A percentile compares a stretch with the other conserved stretches of the same genome.
These are phyloP conservation scores for Phrynosoma blainvillii DNA, from an alignment of 2,113 vertebrate species.

Conservation along the genomic window DNA sequence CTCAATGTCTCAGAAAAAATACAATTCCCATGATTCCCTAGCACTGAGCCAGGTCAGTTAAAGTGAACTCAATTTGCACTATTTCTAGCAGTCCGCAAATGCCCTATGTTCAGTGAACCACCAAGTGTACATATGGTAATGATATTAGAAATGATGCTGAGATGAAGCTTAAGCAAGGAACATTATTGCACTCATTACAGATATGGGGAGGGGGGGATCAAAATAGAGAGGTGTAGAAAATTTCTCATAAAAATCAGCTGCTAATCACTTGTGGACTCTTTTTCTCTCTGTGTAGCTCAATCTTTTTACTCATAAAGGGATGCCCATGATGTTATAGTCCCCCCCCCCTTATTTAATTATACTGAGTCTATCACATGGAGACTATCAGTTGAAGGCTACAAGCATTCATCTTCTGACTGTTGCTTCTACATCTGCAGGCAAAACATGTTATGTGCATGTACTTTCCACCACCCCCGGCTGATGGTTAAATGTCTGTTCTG, in stretches of 20 bases:
- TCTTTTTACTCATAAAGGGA: conserved; percentile 70
- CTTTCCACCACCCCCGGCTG: conserved; percentile 39
- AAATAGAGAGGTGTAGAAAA: conserved; percentile 76
- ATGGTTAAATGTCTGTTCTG: conserved; percentile 77
- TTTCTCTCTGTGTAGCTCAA: conserved; percentile 60
- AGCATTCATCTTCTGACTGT: conserved; percentile 74
- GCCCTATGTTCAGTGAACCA: conserved; percentile 50
- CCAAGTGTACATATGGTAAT: conserved; percentile 69
- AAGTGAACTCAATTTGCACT: too few relatives aligned
- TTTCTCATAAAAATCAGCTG: conserved; percentile 70
- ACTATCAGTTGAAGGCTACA: conserved; percentile 70
- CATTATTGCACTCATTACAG: conserved; percentile 72
- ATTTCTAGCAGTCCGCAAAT: too few relatives aligned
- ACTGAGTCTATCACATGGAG: conserved; percentile 69
- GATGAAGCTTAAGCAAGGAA: conserved; percentile 76
- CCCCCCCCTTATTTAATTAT: conserved; percentile 80
- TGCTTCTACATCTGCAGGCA: conserved; percentile 74
- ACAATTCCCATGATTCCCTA: too few relatives aligned
- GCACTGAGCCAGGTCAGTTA: too few relatives aligned
- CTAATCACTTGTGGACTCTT: conserved; percentile 75
- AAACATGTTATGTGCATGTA: conserved; percentile 62
- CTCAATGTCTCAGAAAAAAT: too few relatives aligned
- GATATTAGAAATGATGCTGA: conserved; percentile 66
- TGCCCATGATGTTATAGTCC: conserved; percentile 71
- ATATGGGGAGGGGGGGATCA: conserved; percentile 70